Evolutionary conservation across 2,797 vertebrate species (phyloP).

Genomic region (Pseudocheirus occidentalis): DNA sequence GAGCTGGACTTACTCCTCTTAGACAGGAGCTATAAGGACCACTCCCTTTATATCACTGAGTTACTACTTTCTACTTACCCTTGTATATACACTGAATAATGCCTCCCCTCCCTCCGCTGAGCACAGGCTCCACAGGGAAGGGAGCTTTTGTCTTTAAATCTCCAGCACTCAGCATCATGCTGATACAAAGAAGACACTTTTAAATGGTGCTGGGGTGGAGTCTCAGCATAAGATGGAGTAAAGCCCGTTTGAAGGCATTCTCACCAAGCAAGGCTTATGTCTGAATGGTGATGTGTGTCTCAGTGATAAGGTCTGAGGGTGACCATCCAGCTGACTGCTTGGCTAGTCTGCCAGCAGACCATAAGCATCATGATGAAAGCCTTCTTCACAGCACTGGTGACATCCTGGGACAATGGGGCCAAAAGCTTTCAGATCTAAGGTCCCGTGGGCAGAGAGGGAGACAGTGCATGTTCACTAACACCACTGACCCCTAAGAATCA

Average conservation of each 20-base stretch:
- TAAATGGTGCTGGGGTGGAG: no score
- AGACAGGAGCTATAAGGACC: not conserved
- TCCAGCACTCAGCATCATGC: not conserved
- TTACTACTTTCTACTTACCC: not conserved
- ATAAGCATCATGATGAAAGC: not conserved
- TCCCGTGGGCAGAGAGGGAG: not conserved
- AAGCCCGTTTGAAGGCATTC: not conserved
- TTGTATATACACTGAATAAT: not conserved
- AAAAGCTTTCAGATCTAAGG: not conserved
- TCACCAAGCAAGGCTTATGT: not conserved
- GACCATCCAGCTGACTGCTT: not conserved
- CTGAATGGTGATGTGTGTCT: not conserved
- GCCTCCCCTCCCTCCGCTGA: not conserved
- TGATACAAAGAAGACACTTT: no score
- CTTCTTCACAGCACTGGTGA: not conserved
- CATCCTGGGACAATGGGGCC: not conserved
- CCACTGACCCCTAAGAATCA: not conserved
- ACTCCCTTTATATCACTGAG: not conserved
- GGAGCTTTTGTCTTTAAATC: not conserved
- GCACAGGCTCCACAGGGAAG: not conserved
- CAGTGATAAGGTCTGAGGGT: no score
- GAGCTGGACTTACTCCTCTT: not conserved
- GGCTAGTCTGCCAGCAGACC: not conserved
- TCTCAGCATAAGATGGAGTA: no score
- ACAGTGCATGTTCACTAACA: rapidly evolving